Evolutionary conservation across 2,888 invertebrate species (phyloP), one percentile per base, ranked within the genome.

Genomic region (Patella ulyssiponensis): DNA sequence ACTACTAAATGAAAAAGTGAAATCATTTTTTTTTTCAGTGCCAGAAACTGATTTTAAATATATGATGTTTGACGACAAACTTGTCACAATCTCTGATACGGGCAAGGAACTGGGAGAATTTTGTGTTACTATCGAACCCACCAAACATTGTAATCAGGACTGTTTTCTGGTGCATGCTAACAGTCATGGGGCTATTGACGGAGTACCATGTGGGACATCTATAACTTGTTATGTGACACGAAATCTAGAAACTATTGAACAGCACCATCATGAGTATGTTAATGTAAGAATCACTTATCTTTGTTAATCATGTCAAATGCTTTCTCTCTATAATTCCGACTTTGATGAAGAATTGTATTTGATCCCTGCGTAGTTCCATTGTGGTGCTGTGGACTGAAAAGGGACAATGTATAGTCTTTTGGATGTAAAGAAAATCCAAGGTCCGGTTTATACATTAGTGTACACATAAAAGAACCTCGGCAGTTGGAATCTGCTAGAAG

Each of bases 261-360:
- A 92, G 80, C 90, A 91, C 70, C 91, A 92, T 74, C 91, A 91
- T 85, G 92, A 92, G 84, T 91, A 91, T 87, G 90, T 92, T 11
- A 91, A 91, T 88, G 92, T 91, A 79, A 75, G 81, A 58, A 9
- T 53, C 17, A 56, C 12, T 17, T 58, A 14, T 12, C 27, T 27
- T 76, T n/a, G 20, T 44, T 44, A 4, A 4, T 9, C 44, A 44
- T 44, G 44, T 44, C 44, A 44, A 44, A 44, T 44, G 4, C 7
- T 44, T 44, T 44, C 9, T 44, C 44, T 44, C 44, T 7, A 44
- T 44, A 44, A 44, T 7, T 44, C 44, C 9, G 44, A 4, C 3
- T 44, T 5, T n/a, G n/a, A n/a, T 2, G 33, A 33, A 3, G 3
- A 3, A 2, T 3, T 33, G 33, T 33, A 33, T 33, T 33, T 33